Base-by-base conservation (phyloP, 2,888 invertebrate genomes). In the Shargacucullia verbasci region DNA sequence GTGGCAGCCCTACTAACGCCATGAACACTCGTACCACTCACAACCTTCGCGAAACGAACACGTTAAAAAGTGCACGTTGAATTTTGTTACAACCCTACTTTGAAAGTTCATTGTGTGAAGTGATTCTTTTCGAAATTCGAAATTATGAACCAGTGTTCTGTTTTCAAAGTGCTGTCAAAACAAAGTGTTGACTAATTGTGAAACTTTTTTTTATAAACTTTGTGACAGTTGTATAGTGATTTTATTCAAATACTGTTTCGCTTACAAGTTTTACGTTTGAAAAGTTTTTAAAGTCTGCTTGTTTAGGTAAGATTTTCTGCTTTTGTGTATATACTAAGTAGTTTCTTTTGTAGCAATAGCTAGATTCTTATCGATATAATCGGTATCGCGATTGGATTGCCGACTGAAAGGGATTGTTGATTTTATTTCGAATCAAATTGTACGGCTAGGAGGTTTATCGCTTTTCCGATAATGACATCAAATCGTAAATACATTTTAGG, bases 1-100 rank as follows among this genome's bases (percentile, higher is more conserved):
- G 92, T 93, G 87, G 85, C 78, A 83, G 77, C 80, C 76, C 80
- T 80, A 85, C 87, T 77, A 71, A 87, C 86, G 85, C 76, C 80
- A 82, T 77, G 87, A 76, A 62, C 82, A 82, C 89, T 76, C 91
- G 91, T 81, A 79, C 79, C 76, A 60, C 59, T 56, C 68, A 75
- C 63, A 65, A 64, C 59, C 67, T 49, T 55, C 66, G 66, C 73
- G 77, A 76, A 56, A 63, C 71, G 81, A 79, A 79, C 70, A 60
- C 72, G 70, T 48, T 61, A 67, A 65, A 76, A 70, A 73, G 68
- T 66, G 68, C 56, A 73, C 70, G 73, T 64, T 74, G 66, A 37
- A 45, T 40, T 56, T 25, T 3, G 14, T 29, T 31, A 55, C 73
- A 77, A 68, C 67, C 75, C 65, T 77, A 65, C 60, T 41, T 46